A percentile compares a stretch with the other conserved stretches of the same genome.
Evolutionary conservation across 2,888 invertebrate genomes (phyloP).

Genomic region (Lithophane semibrunnea): DNA sequence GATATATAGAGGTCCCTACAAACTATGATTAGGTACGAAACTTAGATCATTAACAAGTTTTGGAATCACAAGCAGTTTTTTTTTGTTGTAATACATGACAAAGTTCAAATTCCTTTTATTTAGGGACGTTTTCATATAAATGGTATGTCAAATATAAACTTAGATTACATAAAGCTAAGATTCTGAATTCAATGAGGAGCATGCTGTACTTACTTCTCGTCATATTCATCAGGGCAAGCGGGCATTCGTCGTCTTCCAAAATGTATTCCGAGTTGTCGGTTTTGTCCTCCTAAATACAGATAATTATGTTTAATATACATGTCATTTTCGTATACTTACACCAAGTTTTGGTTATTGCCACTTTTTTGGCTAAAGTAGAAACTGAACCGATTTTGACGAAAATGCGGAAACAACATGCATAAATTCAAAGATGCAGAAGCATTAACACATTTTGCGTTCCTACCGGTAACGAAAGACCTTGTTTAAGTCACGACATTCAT

Average conservation of each 20-base stretch:
- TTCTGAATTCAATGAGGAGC: background rate
- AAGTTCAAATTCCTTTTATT: background rate
- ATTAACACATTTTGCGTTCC: conserved; percentile 25
- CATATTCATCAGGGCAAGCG: conserved; percentile 97
- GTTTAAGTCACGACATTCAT: conserved; percentile 46
- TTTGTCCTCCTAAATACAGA: conserved; percentile 89
- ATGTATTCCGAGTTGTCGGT: conserved; percentile 96
- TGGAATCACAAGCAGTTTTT: background rate
- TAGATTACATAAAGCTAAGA: background rate
- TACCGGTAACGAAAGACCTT: background rate
- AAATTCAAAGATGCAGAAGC: background rate
- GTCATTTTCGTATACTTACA: background rate
- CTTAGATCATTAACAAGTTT: conserved; percentile 12
- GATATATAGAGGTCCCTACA: background rate
- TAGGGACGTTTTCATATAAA: background rate
- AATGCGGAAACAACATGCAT: conserved; percentile 12
- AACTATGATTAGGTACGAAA: conserved; percentile 6
- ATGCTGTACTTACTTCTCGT: conserved; percentile 93
- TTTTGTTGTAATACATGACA: background rate
- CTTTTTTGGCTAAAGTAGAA: background rate
- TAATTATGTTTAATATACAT: conserved; percentile 10
- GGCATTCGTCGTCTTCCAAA: conserved; percentile 99
- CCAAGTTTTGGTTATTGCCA: background rate
- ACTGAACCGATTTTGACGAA: background rate
- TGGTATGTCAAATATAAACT: background rate